phyloP scores from a whole-genome alignment of 2,113 vertebrate genomes.

The Polypterus senegalus region DNA sequence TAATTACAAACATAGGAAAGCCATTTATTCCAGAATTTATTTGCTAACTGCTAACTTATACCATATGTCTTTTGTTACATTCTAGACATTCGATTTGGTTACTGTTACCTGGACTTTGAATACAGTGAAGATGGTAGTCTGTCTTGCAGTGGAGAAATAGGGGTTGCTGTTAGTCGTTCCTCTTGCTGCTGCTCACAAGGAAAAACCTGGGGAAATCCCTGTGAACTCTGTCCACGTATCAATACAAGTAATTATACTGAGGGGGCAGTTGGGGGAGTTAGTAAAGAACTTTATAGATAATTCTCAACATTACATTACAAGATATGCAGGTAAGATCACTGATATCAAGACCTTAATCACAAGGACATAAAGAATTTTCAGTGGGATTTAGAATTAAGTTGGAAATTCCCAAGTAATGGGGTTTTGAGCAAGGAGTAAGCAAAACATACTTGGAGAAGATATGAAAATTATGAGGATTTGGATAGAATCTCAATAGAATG shows the following conservation, averaged over 20 bases:
- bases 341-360: no score
- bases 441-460: no score
- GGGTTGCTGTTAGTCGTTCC: conserved; percentile 64
- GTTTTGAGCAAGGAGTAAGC: no score
- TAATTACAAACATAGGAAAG: no score
- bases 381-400: no score
- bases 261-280: neutral
- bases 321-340: no score
- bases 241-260: conserved; percentile 59
- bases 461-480: no score
- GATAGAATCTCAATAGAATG: no score
- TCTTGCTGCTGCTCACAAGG: conserved; percentile 71
- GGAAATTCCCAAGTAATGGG: no score
- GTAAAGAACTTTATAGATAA: neutral
- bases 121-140: conserved; percentile 48
- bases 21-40: neutral
- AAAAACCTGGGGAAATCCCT: conserved; percentile 67
- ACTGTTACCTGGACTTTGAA: conserved; percentile 60
- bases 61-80: conserved; percentile 7
- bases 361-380: no score
- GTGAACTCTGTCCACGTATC: conserved; percentile 59
- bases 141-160: conserved; percentile 64
- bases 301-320: no score
- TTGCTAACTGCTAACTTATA: neutral
- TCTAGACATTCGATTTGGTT: conserved; percentile 61